Base-by-base conservation (phyloP, 2,888 invertebrate genomes). In the Melieria crassipennis region DNA sequence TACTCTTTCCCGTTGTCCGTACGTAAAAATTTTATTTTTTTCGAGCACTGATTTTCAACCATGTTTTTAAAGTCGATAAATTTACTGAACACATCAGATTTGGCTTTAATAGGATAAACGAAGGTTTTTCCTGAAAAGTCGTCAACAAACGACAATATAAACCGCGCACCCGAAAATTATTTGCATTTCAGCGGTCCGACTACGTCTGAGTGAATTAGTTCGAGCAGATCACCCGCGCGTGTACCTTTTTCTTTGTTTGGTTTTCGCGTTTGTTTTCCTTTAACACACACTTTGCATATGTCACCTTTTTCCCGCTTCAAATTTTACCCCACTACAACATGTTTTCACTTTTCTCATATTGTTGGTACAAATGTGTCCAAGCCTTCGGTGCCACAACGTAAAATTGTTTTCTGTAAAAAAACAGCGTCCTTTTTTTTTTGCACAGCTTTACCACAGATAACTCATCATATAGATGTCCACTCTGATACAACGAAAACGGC, bases 351-450 rank as follows among this genome's bases (percentile, higher is more conserved):
- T n/a, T n/a, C n/a, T n/a, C n/a, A n/a, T n/a, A n/a, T n/a, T 65
- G 65, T 73, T 5, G 73, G 68, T 67, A 16, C 16, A 16, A 16
- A 16, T 70, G 42, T 78, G 77, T n/a, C 77, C 78, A 52, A 79
- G 60, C 60, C 79, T 70, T 9, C 75, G 73, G 50, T 79, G 79
- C 78, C 79, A 79, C 10, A 78, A 63, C 45, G 65, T 42, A 11
- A 67, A 46, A 45, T 62, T 55, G 16, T 68, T 66, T 57, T 10
- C 62, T 7, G 56, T 72, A 9, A 65, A 16, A 52, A 71, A 56
- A 5, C 63, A 70, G 4, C 46, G 62, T 0, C 68, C 16, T n/a
- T 47, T n/a, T 47, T 43, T 30, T n/a, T 61, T 9, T 11, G 5
- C 16, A 11, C 16, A 9, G 60, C 7, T 69, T 75, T 71, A 69